A percentile compares a stretch with the other conserved stretches of the same genome.
These are phyloP conservation scores for Hypena proboscidalis DNA, from an alignment of 2,888 invertebrate species.

Conservation along the genomic window DNA sequence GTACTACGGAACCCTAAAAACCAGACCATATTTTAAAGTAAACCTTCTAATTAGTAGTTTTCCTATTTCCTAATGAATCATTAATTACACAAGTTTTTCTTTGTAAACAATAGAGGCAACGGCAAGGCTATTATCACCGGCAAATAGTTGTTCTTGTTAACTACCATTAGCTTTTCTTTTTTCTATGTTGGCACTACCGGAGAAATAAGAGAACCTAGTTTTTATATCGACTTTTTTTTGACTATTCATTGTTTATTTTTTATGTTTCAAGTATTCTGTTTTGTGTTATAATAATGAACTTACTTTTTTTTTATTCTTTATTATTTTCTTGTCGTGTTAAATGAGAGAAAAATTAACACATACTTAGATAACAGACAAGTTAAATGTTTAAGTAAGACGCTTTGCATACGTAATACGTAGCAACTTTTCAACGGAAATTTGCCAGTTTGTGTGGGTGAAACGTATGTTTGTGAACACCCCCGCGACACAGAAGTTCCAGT, in stretches of 20 bases:
- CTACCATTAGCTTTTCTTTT: conserved; percentile 8
- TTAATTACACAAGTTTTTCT: conserved; percentile 39
- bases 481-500: no score
- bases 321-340: not conserved
- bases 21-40: not conserved
- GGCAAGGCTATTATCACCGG: conserved; percentile 21
- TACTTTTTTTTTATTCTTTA: not conserved
- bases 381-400: no score
- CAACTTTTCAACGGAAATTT: no score
- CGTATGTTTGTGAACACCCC: no score
- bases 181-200: not conserved
- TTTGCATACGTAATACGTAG: no score
- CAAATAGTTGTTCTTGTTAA: conserved; percentile 25
- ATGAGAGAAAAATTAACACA: no score
- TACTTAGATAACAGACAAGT: no score
- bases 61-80: conserved; percentile 34
- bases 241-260: not conserved
- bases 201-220: not conserved
- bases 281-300: no score
- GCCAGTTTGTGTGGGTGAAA: no score
- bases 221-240: not conserved
- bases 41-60: not conserved
- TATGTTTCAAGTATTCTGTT: not conserved
- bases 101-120: conserved; percentile 29
- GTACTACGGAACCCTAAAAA: no score